Percentiles rank a stretch among this genome's conserved stretches.
phyloP scores from a whole-genome alignment of 2,888 invertebrate species.

The Eudiplozoon nipponicum region DNA sequence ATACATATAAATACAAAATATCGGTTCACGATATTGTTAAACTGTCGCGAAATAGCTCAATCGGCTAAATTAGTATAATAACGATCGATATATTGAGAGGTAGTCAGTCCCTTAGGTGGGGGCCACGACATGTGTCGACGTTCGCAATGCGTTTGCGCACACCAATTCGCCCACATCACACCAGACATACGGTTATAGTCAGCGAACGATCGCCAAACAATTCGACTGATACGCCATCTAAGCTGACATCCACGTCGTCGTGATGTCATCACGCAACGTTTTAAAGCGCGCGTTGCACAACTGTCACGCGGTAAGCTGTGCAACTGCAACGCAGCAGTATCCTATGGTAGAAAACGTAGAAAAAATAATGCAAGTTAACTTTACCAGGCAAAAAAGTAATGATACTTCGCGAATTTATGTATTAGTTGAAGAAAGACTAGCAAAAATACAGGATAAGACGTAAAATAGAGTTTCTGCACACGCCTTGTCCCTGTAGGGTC shows the following conservation, averaged over 20 bases:
- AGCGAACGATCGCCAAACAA: slow-evolving; percentile 55
- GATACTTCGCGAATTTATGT: too few species aligned
- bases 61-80: slow-evolving; percentile 14
- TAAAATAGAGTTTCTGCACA: too few species aligned
- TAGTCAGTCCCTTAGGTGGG: slow-evolving; percentile 11
- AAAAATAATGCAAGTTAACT: too few species aligned
- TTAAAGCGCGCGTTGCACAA: slow-evolving; percentile 23
- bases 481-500: too few species aligned
- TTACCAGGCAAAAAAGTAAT: too few species aligned
- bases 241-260: slow-evolving; percentile 45
- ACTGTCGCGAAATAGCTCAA: too few species aligned
- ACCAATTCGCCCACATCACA: slow-evolving; percentile 40
- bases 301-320: slow-evolving; percentile 34
- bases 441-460: too few species aligned
- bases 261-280: slow-evolving; percentile 58
- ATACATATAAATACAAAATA: too few species aligned
- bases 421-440: too few species aligned
- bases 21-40: too few species aligned
- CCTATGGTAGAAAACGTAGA: too few species aligned
- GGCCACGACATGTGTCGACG: slow-evolving; percentile 15
- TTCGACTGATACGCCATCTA: slow-evolving; percentile 55
- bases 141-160: slow-evolving; percentile 3
- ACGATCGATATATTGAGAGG: slow-evolving; percentile 11
- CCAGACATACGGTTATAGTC: slow-evolving; percentile 71
- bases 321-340: slow-evolving; percentile 43